A percentile compares a stretch with the other conserved stretches of the same genome.
Evolutionary conservation across 2,888 invertebrate species (phyloP).

Genomic region (Heliconius erato): DNA sequence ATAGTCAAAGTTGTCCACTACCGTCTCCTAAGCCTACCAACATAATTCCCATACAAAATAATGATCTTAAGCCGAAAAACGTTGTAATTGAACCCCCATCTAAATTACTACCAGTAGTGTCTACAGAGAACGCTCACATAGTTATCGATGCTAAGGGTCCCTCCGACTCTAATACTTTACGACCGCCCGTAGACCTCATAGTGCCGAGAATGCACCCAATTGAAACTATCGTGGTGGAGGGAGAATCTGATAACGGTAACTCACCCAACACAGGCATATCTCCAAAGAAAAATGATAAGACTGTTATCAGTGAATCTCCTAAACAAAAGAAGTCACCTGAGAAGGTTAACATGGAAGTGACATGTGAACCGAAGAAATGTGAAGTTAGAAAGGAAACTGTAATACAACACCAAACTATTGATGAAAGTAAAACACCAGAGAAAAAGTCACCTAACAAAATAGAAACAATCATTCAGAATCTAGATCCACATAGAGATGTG

Average conservation of each 20-base stretch:
- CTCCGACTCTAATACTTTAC: conserved; percentile 65
- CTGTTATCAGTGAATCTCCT: conserved; percentile 72
- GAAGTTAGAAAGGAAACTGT: conserved; percentile 81
- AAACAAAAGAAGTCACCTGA: conserved; percentile 73
- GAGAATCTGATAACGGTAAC: conserved; percentile 72
- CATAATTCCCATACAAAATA: conserved; percentile 65
- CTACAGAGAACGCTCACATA: conserved; percentile 78
- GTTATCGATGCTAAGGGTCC: conserved; percentile 77
- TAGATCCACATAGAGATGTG: conserved; percentile 73
- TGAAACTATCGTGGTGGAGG: conserved; percentile 79
- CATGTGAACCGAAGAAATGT: conserved; percentile 69
- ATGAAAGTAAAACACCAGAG: conserved; percentile 69
- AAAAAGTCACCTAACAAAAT: conserved; percentile 79
- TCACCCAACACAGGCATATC: conserved; percentile 65
- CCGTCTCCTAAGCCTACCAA: conserved; percentile 77
- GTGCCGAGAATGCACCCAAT: conserved; percentile 74
- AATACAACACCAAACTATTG: conserved; percentile 76
- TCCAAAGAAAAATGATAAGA: conserved; percentile 71
- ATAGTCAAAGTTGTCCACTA: conserved; percentile 81
- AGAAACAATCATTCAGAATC: conserved; percentile 74
- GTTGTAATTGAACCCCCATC: conserved; percentile 75
- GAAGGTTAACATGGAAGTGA: conserved; percentile 59
- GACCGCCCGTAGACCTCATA: conserved; percentile 69
- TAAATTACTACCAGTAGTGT: conserved; percentile 78
- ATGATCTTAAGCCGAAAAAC: conserved; percentile 72